phyloP scores from a whole-genome alignment of 2,797 vertebrate genomes.

The Pseudocheirus occidentalis region DNA sequence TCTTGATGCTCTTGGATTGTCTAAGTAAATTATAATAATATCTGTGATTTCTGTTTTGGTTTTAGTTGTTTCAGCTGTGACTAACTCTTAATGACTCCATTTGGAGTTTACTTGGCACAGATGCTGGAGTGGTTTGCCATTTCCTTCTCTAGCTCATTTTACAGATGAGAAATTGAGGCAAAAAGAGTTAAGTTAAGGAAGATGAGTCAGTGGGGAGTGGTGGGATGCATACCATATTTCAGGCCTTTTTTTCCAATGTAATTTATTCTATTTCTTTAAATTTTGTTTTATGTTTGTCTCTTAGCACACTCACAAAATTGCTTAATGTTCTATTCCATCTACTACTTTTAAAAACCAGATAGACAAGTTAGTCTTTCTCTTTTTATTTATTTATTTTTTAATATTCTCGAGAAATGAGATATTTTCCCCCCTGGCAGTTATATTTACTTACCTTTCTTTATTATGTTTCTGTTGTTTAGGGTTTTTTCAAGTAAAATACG shows the following conservation, averaged over 20 bases:
- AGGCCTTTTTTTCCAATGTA: neutral
- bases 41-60: neutral
- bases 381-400: neutral
- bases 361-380: neutral
- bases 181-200: slow-evolving; percentile 24
- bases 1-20: neutral
- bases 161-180: neutral
- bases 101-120: neutral
- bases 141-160: neutral
- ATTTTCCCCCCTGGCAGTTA: neutral
- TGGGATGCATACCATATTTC: neutral
- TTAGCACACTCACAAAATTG: neutral
- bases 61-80: neutral
- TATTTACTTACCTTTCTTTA: neutral
- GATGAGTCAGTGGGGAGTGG: neutral
- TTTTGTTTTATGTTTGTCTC: neutral
- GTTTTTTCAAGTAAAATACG: neutral
- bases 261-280: neutral
- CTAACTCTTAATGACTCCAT: neutral
- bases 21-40: neutral
- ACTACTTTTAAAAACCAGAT: neutral
- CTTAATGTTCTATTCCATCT: neutral
- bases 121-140: neutral
- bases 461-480: neutral
- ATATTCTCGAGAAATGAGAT: neutral